phyloP scores from a whole-genome alignment of 2,888 invertebrate species.

The Helobdella robusta region DNA sequence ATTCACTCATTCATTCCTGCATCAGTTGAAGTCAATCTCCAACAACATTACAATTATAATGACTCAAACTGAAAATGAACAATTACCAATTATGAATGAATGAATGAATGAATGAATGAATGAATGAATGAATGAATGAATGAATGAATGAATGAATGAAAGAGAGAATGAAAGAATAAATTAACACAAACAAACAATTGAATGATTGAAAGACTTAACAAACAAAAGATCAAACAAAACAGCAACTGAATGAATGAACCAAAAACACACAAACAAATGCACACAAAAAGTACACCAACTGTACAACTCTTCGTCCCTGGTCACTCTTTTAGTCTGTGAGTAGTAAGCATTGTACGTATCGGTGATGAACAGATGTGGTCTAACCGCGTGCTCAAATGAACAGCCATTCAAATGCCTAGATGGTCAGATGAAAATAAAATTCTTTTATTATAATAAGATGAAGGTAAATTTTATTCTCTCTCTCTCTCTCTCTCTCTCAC shows the following conservation, averaged over 20 bases:
- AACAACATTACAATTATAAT: no score
- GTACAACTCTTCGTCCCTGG: conserved; percentile 90
- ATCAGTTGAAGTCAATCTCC: no score
- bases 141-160: not conserved
- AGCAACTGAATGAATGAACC: no score
- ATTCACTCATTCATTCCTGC: no score
- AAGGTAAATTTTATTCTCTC: not conserved
- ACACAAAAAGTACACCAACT: no score
- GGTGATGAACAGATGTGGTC: conserved; percentile 85
- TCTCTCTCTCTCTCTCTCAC: conserved; percentile 4
- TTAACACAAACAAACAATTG: not conserved
- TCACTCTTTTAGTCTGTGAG: conserved; percentile 75
- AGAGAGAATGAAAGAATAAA: not conserved
- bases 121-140: not conserved
- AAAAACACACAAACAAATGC: no score
- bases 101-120: no score
- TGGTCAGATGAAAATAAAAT: not conserved
- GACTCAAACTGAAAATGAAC: no score
- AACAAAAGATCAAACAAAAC: no score
- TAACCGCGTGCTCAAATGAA: conserved; percentile 68
- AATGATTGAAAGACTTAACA: no score
- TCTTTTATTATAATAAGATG: not conserved
- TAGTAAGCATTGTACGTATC: conserved; percentile 92
- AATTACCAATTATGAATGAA: no score
- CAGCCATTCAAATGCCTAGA: conserved; percentile 81